A percentile compares a stretch with the other conserved stretches of the same genome.
These are phyloP conservation scores for Xestobium rufovillosum DNA, from an alignment of 2,888 invertebrate species.

Conservation along the genomic window DNA sequence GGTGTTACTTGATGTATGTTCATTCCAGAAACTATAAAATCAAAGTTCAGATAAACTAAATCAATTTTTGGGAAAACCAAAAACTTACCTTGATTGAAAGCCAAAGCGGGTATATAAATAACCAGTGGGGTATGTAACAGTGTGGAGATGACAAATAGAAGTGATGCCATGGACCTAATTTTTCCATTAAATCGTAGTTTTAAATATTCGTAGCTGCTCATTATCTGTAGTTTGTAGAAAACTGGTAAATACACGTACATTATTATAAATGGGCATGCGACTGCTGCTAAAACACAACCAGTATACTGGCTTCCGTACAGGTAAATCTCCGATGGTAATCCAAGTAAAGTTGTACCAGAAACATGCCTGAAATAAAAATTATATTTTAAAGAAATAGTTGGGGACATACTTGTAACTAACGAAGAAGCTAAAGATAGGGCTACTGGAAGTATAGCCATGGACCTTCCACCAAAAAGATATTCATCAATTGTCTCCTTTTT, in stretches of 20 bases:
- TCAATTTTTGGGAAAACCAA: not conserved
- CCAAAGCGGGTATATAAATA: constrained; percentile 57
- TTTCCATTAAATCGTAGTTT: constrained; percentile 53
- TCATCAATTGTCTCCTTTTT: constrained; percentile 12
- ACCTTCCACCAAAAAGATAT: constrained; percentile 11
- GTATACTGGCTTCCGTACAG: constrained; percentile 58
- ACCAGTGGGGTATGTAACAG: constrained; percentile 53
- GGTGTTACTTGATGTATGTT: constrained; percentile 57
- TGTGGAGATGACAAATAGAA: constrained; percentile 49
- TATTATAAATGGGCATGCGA: constrained; percentile 33
- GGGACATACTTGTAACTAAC: no score
- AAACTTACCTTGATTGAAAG: constrained; percentile 53
- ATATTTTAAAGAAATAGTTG: no score
- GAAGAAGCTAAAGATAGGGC: constrained; percentile 13
- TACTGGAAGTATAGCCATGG: constrained; percentile 13
- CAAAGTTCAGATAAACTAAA: no score
- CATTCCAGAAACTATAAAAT: constrained; percentile 57
- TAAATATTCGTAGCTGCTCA: constrained; percentile 57
- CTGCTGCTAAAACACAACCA: constrained; percentile 39
- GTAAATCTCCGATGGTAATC: constrained; percentile 64
- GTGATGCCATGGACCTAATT: constrained; percentile 49
- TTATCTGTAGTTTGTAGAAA: constrained; percentile 58
- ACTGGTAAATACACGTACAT: constrained; percentile 48
- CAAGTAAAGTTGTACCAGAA: constrained; percentile 63
- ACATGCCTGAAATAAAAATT: constrained; percentile 47